Evolutionary conservation across 2,113 vertebrate species (phyloP), one percentile per base, ranked within the genome.

Genomic region (Crotalus tigris): DNA sequence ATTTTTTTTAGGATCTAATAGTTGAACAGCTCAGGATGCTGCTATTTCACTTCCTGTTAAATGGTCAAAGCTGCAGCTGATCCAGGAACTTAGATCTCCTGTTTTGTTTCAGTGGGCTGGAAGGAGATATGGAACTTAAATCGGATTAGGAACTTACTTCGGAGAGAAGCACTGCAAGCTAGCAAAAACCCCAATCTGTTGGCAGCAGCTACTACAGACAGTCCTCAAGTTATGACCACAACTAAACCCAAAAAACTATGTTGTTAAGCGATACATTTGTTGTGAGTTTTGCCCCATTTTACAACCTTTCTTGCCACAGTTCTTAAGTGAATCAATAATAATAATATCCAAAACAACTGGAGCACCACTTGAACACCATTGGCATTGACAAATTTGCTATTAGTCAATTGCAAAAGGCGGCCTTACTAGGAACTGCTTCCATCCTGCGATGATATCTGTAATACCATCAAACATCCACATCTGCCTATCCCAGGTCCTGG

Each of bases 81-180:
- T n/a, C 92, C 49, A 81, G 33, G 89, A 90, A 93, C 21, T 44
- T 15, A n/a, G 57, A 44, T 61, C 92, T 33, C 64, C 86, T 93
- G 49, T 90, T 93, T 61, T 33, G 29, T 90, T 90, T 90, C 17
- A 85, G 88, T 8, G 19, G 29, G 49, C 1, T 55, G 57, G 6
- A 21, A 3, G 15, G n/a, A 87, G 55, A 49, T 3, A n/a, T 9
- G 33, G 10, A 88, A 33, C 75, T 93, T 93, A 21, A 89, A 64
- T 51, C 8, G 12, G 81, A 86, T 87, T 86, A 93, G 87, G 92
- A 87, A 90, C 46, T 64, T 59, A 21, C 89, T 93, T 93, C 90
- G 89, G 90, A 93, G n/a, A 29, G 57, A 54, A 61, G 88, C 1
- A 33, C 51, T 11, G n/a, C 81, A 29, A 24, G 19, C 26, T 1